Evolutionary conservation across 1,140 invertebrate species (phyloP), one percentile per base, ranked within the genome.

Genomic region (Habropoda laboriosa): DNA sequence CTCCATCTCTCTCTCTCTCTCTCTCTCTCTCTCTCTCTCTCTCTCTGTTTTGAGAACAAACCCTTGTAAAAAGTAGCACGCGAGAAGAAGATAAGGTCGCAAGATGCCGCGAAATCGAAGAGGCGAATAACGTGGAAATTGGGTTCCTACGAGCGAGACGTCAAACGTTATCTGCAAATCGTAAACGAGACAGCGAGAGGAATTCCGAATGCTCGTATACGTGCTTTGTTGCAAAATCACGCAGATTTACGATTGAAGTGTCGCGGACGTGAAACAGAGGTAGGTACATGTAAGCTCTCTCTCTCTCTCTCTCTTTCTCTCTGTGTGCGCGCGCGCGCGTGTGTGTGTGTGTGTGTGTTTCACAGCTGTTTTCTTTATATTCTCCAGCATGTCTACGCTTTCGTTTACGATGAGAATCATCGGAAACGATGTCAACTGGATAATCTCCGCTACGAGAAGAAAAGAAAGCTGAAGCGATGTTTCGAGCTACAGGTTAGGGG

Each of bases 371-470:
- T 64, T 35, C 18, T 64, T 76, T 78, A 49, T 57, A 38, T 83
- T 92, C 24, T 82, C 24, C 82, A 95, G 94, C 93, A 93, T 91
- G 93, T 95, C 79, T 91, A 93, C 68, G 92, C 93, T 24, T 93
- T 92, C 49, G 89, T 95, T 27, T 92, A 93, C 82, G 94, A 95
- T 87, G 93, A 95, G 67, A 95, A 93, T 86, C 94, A 94, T 78
- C 90, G 93, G 38, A 94, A 94, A 81, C 91, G 94, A 24, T 94
- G 95, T 79, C 92, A 93, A 67, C 88, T 95, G 24, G 94, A 95
- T 79, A 92, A 94, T 58, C 90, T 95, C 21, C 88, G 91, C 58
- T 95, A 94, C 49, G 89, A 92, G 16, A 95, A 95, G 87, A 94
- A 94, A 78, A 92, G 92, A 80, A 95, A 94, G 88, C 94, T 94